phyloP scores from a whole-genome alignment of 2,113 vertebrate genomes.

The Tiliqua scincoides region DNA sequence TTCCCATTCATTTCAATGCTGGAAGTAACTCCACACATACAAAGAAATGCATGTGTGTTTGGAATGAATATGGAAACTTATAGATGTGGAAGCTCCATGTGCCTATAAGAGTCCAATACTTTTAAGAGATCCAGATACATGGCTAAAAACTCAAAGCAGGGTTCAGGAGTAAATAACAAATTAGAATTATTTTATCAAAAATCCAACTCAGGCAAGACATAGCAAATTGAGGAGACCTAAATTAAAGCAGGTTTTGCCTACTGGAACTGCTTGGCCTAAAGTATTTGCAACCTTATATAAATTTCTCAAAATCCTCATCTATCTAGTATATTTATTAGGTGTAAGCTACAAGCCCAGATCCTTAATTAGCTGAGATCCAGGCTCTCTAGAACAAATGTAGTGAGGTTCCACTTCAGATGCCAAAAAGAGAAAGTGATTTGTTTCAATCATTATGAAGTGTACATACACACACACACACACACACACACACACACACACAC shows the following conservation, averaged over 20 bases:
- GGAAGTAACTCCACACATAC: not conserved
- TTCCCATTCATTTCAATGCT: not conserved
- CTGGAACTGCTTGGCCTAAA: slow-evolving; percentile 49
- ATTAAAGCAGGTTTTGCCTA: not conserved
- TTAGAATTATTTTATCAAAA: not conserved
- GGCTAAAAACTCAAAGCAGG: not conserved
- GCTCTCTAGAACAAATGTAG: slow-evolving; percentile 68
- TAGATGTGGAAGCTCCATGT: not conserved
- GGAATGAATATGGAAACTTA: not conserved
- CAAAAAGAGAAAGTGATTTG: slow-evolving; percentile 58
- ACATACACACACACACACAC: no score
- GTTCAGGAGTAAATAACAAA: not conserved
- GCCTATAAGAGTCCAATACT: not conserved
- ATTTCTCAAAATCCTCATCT: slow-evolving; percentile 67
- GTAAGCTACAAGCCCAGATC: slow-evolving; percentile 36
- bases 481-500: no score
- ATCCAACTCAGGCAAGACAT: not conserved
- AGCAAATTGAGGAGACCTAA: not conserved
- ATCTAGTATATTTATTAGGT: slow-evolving; percentile 63
- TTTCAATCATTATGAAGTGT: slow-evolving; percentile 62
- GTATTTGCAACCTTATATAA: slow-evolving; percentile 57
- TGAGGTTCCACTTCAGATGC: slow-evolving; percentile 56
- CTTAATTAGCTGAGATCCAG: slow-evolving; percentile 67
- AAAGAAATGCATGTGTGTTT: not conserved
- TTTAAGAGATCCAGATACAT: not conserved